phyloP scores from a whole-genome alignment of 2,888 invertebrate genomes.

The Cosmia pyralina region DNA sequence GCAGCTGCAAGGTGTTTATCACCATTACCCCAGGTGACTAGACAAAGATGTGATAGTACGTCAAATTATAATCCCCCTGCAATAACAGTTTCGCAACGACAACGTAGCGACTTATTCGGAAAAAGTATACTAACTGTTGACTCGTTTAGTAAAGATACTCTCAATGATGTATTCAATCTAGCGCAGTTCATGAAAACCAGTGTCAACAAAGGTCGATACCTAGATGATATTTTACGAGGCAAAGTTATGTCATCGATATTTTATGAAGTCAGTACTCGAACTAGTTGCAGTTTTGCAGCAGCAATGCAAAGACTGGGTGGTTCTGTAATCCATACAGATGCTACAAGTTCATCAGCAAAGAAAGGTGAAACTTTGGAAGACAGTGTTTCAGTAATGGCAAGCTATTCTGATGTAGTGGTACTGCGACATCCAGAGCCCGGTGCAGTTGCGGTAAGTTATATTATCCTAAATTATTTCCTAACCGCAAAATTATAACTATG shows the following conservation, averaged over 20 bases:
- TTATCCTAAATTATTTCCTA: background rate
- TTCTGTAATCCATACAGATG: constrained; percentile 96
- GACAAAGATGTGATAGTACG: constrained; percentile 90
- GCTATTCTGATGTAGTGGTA: constrained; percentile 98
- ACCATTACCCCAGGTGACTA: constrained; percentile 84
- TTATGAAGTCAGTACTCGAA: constrained; percentile 99
- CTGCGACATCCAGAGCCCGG: constrained; percentile 98
- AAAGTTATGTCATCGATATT: constrained; percentile 99
- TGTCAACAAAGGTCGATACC: constrained; percentile 94
- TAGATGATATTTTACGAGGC: constrained; percentile 96
- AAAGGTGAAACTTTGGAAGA: constrained; percentile 99
- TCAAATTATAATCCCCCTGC: constrained; percentile 86
- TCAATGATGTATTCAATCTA: constrained; percentile 98
- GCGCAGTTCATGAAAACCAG: constrained; percentile 96
- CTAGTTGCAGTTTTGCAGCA: constrained; percentile 98
- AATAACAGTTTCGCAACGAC: constrained; percentile 83
- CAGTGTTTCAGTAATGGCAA: constrained; percentile 96
- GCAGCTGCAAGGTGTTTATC: constrained; percentile 86
- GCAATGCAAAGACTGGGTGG: constrained; percentile 99
- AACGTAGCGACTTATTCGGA: constrained; percentile 89
- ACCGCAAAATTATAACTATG: background rate
- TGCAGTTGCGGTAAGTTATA: constrained; percentile 93
- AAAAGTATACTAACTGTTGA: constrained; percentile 96
- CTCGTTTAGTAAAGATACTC: constrained; percentile 96
- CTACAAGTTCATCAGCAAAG: constrained; percentile 96